Percentiles rank a stretch among this genome's conserved stretches.
phyloP scores from a whole-genome alignment of 2,888 invertebrate species.

The Rhimphoctona megacephalus region DNA sequence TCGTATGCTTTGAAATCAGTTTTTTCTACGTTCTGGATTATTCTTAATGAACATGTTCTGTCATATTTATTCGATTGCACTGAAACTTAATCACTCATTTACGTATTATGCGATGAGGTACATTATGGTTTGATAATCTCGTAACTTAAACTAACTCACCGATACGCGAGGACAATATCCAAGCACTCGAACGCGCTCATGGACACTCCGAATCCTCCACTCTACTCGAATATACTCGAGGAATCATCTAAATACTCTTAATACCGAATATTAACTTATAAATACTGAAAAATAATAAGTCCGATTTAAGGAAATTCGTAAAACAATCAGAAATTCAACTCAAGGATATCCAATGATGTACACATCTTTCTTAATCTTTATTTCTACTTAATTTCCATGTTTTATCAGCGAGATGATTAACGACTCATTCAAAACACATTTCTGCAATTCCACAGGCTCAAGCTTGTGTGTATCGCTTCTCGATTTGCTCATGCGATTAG shows the following conservation, averaged over 20 bases:
- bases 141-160: not conserved
- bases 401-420: slow-evolving; percentile 49
- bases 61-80: not conserved
- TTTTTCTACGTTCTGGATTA: not conserved
- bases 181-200: not conserved
- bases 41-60: not conserved
- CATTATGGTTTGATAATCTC: not conserved
- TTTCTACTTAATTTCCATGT: slow-evolving; percentile 33
- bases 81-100: not conserved
- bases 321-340: not conserved
- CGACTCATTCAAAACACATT: slow-evolving; percentile 26
- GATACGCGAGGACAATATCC: not conserved
- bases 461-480: slow-evolving; percentile 26
- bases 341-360: slow-evolving; percentile 1
- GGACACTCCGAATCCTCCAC: not conserved
- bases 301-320: not conserved
- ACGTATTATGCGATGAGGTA: not conserved
- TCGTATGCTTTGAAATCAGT: no score
- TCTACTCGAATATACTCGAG: not conserved
- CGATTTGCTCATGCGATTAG: slow-evolving; percentile 55
- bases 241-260: not conserved
- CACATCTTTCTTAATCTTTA: not conserved
- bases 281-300: not conserved
- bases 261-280: not conserved
- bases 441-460: slow-evolving; percentile 14